Conservation (phyloP, 2,888 invertebrate species). For the Perizoma flavofasciatum region DNA sequence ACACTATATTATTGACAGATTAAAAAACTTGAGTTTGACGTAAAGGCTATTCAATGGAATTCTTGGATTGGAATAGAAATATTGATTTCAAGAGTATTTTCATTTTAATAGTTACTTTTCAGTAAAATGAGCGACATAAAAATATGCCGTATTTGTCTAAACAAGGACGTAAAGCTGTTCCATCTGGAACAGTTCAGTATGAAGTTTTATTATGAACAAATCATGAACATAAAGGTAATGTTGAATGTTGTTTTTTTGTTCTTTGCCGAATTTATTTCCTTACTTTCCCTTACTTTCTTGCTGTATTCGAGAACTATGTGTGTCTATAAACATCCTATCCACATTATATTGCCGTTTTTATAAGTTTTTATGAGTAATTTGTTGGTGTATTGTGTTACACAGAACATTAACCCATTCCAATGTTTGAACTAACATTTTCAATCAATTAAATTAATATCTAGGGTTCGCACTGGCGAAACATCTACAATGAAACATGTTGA, state of each 20-base stretch:
- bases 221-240: slow-evolving; percentile 58
- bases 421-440: too few species aligned
- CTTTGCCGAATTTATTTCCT: not conserved
- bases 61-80: too few species aligned
- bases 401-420: too few species aligned
- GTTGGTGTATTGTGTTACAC: too few species aligned
- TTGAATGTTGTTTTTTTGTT: slow-evolving; percentile 16
- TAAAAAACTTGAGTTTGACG: too few species aligned
- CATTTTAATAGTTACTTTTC: not conserved
- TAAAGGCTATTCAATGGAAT: too few species aligned
- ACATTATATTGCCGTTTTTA: not conserved
- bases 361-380: not conserved
- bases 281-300: not conserved
- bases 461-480: too few species aligned
- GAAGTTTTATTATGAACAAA: slow-evolving; percentile 57
- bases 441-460: too few species aligned
- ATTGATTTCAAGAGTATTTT: too few species aligned
- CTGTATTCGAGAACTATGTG: not conserved
- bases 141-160: slow-evolving; percentile 59
- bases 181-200: slow-evolving; percentile 51
- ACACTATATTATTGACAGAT: too few species aligned
- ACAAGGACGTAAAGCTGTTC: slow-evolving; percentile 54
- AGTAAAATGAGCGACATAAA: slow-evolving; percentile 49
- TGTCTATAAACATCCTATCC: not conserved
- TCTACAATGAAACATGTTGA: too few species aligned